Evolutionary conservation across 1,140 invertebrate genomes (phyloP).

Genomic region (Agrilus planipennis): DNA sequence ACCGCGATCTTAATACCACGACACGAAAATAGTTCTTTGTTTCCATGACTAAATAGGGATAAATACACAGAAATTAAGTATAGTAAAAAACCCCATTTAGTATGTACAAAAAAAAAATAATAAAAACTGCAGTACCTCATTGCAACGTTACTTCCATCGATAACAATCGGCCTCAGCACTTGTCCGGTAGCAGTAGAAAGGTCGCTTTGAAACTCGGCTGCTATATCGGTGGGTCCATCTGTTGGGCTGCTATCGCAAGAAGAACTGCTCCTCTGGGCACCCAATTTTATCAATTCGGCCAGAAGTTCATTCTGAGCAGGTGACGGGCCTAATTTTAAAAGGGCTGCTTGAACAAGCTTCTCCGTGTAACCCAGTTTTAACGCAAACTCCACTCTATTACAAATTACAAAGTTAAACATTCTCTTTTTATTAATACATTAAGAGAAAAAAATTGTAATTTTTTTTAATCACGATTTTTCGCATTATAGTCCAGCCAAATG

Average conservation of each 20-base stretch:
- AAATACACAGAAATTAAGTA: background rate
- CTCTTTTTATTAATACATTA: background rate
- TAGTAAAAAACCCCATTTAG: background rate
- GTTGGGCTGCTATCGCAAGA: constrained; percentile 26
- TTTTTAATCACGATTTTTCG: no score
- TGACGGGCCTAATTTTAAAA: constrained; percentile 69
- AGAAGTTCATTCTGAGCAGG: constrained; percentile 80
- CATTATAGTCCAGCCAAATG: no score
- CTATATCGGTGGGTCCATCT: constrained; percentile 27
- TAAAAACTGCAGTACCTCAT: constrained; percentile 60
- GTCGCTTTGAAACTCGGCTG: constrained; percentile 14
- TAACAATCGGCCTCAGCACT: constrained; percentile 71
- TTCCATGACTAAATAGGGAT: constrained; percentile 69
- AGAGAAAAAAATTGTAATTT: no score
- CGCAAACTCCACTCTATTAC: constrained; percentile 67
- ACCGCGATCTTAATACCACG: constrained; percentile 87
- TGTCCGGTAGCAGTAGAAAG: constrained; percentile 45
- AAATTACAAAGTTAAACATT: background rate
- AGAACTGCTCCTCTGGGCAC: constrained; percentile 38
- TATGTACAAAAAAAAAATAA: background rate
- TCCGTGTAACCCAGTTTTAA: constrained; percentile 88
- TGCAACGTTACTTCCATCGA: constrained; percentile 96
- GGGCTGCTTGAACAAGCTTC: constrained; percentile 64
- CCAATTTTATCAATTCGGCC: constrained; percentile 65
- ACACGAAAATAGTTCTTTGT: constrained; percentile 90